These are phyloP conservation scores for Pseudocheirus occidentalis DNA, from an alignment of 2,797 vertebrate species.

Conservation along the genomic window DNA sequence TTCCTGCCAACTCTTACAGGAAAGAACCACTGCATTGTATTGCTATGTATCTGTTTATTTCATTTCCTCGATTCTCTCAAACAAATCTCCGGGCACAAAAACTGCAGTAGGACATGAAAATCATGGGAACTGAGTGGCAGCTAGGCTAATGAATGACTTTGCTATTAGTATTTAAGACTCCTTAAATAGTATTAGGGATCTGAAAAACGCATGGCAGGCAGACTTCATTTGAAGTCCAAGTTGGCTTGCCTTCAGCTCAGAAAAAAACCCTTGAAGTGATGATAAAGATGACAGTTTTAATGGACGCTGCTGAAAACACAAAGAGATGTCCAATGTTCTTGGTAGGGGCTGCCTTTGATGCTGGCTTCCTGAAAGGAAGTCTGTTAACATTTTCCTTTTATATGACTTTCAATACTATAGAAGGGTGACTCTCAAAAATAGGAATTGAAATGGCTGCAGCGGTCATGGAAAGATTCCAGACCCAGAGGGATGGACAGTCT, in stretches of 20 bases:
- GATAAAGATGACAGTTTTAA: not conserved
- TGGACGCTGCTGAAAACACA: not conserved
- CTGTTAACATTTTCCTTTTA: not conserved
- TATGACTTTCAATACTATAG: not conserved
- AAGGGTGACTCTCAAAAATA: not conserved
- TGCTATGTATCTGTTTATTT: not conserved
- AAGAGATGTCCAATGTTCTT: not conserved
- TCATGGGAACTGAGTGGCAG: not conserved
- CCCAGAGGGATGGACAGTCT: not conserved
- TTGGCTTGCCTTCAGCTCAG: slow-evolving; percentile 16
- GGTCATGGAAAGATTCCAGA: not conserved
- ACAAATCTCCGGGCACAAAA: not conserved
- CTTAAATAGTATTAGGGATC: not conserved
- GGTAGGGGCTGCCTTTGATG: not conserved
- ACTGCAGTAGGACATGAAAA: slow-evolving; percentile 28
- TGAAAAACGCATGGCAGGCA: not conserved
- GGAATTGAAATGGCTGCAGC: not conserved
- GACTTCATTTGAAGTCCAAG: not conserved
- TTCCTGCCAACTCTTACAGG: slow-evolving; percentile 35
- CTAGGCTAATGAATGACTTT: slow-evolving; percentile 17
- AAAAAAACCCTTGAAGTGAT: not conserved
- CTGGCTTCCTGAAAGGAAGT: not conserved
- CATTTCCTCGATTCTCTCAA: slow-evolving; percentile 5
- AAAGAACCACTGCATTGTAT: not conserved
- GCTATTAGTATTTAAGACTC: slow-evolving; percentile 21